Evolutionary conservation across 2,888 invertebrate species (phyloP), one percentile per base, ranked within the genome.

Genomic region (Therioaphis trifolii): DNA sequence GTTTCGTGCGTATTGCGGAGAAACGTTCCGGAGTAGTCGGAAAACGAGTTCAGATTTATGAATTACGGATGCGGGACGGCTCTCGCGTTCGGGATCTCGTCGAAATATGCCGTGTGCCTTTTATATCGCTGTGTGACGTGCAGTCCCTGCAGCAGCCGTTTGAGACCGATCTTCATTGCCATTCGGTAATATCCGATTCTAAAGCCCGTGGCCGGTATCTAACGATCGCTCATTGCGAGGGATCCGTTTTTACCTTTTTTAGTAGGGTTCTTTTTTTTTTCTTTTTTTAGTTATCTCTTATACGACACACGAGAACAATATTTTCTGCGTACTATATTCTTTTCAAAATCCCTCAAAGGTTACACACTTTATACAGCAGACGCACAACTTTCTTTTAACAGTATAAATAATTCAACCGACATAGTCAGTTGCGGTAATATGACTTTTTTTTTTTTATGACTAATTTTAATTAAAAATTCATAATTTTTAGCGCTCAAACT

Each of bases 401-500:
- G 46, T 46, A 35, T 66, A 71, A 27, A 71, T 15, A 58, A 58
- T 58, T 58, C 58, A 58, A 58, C n/a, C 21, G 58, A 21, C 58
- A 58, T 58, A 21, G 2, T 12, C 24, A 49, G 52, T 72, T 35
- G 35, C n/a, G 35, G 72, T 72, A 35, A 52, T 72, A 52, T 52
- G 11, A n/a, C 52, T 29, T 29, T 29, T 29, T 52, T 72, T 72
- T 52, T 72, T 72, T 35, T 35, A 52, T 14, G 52, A 35, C 29
- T n/a, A 29, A 35, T 72, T 52, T 29, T 35, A 72, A 72, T 72
- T 72, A 72, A 72, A 72, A 29, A 52, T 72, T 35, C 52, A 72
- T 72, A n/a, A 27, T 35, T 52, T 71, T 49, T 49, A 27, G 27
- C 27, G 18, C 40, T 49, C n/a, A 49, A 71, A 72, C 72, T 72